Evolutionary conservation across 2,113 vertebrate species (phyloP).

Genomic region (Caretta caretta): DNA sequence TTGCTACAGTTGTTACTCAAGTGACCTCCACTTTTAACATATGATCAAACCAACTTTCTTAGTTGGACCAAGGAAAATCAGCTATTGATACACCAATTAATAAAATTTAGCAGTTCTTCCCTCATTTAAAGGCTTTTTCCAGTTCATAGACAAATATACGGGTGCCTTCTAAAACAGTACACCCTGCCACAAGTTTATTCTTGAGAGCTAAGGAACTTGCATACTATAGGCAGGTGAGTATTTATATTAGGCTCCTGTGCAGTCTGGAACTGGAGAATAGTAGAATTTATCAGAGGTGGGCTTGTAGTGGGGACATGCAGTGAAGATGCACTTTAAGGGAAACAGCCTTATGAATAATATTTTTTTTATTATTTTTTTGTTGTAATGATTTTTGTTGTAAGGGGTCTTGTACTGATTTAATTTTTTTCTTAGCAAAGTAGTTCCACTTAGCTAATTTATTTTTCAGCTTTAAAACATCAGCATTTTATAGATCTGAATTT

Average conservation of each 20-base stretch:
- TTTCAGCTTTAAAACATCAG: conserved; percentile 85
- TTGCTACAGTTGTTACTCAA: background rate
- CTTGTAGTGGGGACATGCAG: background rate
- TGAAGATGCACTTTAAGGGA: conserved; percentile 1
- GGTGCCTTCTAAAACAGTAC: conserved; percentile 22
- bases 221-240: conserved; percentile 47
- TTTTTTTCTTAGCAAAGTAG: conserved; percentile 68
- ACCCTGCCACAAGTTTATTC: conserved; percentile 7
- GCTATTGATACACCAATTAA: background rate
- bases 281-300: background rate
- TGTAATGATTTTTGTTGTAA: conserved; percentile 73
- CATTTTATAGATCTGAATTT: conserved; percentile 84
- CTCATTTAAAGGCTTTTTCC: conserved; percentile 6
- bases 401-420: conserved; percentile 62
- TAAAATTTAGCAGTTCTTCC: background rate
- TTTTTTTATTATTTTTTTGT: conserved; percentile 59
- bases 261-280: background rate
- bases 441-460: conserved; percentile 83
- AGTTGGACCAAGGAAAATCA: background rate
- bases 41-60: conserved; percentile 1
- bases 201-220: background rate
- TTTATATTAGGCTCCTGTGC: background rate
- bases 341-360: background rate
- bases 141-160: background rate
- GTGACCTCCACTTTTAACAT: background rate